phyloP scores from a whole-genome alignment of 2,888 invertebrate genomes.

The Steinernema scapterisci region DNA sequence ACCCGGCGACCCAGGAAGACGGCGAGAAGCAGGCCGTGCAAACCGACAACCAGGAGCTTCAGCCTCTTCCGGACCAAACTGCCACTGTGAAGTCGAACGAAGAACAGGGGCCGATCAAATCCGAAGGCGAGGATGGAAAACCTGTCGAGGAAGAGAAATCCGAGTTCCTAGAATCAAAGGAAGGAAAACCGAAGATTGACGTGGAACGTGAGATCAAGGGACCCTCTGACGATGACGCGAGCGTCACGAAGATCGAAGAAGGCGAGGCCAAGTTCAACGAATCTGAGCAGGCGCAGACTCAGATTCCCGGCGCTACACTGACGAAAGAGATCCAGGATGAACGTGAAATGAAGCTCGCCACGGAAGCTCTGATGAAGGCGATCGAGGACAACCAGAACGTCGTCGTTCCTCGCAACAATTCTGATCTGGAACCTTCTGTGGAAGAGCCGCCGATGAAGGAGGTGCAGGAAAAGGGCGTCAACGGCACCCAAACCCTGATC shows the following conservation, averaged over 20 bases:
- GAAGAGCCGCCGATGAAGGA: background rate
- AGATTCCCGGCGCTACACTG: background rate
- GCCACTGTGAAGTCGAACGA: background rate
- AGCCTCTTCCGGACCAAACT: background rate
- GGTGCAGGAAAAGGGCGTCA: background rate
- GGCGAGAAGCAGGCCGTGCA: background rate
- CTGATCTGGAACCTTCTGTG: too few relatives aligned
- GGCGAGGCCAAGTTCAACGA: background rate
- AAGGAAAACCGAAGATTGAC: constrained; percentile 21
- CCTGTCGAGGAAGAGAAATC: background rate
- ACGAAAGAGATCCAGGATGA: background rate
- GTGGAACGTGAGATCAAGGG: constrained; percentile 31
- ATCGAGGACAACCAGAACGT: background rate
- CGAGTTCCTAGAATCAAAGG: background rate
- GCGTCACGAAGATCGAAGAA: background rate
- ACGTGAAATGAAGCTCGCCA: background rate
- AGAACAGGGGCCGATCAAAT: background rate
- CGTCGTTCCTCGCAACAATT: background rate
- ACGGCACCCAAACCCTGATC: background rate
- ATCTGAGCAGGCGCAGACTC: background rate
- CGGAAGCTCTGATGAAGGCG: constrained; percentile 15
- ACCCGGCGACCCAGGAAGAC: too few relatives aligned
- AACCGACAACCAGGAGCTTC: background rate
- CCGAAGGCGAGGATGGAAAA: constrained; percentile 18
- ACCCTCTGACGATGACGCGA: background rate